A percentile compares a stretch with the other conserved stretches of the same genome.
These are phyloP conservation scores for Lymantria dispar DNA, from an alignment of 2,888 invertebrate species.

Conservation along the genomic window DNA sequence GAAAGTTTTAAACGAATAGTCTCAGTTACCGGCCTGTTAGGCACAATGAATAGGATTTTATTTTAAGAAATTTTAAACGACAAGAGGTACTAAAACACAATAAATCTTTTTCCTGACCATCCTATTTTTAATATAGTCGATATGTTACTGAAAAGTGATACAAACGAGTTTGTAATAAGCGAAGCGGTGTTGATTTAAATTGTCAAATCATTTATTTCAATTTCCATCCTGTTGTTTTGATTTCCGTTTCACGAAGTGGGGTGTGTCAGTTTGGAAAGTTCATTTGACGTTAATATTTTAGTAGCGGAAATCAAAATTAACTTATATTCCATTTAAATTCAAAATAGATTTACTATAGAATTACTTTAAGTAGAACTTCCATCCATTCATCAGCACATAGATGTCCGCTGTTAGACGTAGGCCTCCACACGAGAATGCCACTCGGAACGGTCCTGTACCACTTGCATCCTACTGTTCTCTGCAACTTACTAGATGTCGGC, in stretches of 20 bases:
- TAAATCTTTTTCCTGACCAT: background rate
- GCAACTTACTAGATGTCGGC: too few relatives aligned
- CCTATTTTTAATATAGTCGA: conserved; percentile 13
- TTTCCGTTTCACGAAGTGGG: conserved; percentile 41
- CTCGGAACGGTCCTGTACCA: too few relatives aligned
- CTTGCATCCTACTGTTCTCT: too few relatives aligned
- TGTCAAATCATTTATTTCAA: conserved; percentile 62
- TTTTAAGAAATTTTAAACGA: background rate
- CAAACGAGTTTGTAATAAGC: conserved; percentile 34
- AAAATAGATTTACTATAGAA: background rate
- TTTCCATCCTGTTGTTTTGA: conserved; percentile 41
- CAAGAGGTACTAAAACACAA: background rate
- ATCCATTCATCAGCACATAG: too few relatives aligned
- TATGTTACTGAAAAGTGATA: conserved; percentile 36
- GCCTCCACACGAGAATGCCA: too few relatives aligned
- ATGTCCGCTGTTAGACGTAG: too few relatives aligned
- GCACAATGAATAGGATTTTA: conserved; percentile 31
- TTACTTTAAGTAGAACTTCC: too few relatives aligned
- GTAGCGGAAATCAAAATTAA: conserved; percentile 6
- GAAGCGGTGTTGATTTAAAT: conserved; percentile 34
- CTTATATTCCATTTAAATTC: conserved; percentile 8
- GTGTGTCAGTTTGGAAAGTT: conserved; percentile 26
- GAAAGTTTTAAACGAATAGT: conserved; percentile 71
- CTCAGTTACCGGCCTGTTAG: conserved; percentile 38
- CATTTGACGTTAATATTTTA: conserved; percentile 10